Evolutionary conservation across 2,888 invertebrate genomes (phyloP).

Genomic region (Nemurella pictetii): DNA sequence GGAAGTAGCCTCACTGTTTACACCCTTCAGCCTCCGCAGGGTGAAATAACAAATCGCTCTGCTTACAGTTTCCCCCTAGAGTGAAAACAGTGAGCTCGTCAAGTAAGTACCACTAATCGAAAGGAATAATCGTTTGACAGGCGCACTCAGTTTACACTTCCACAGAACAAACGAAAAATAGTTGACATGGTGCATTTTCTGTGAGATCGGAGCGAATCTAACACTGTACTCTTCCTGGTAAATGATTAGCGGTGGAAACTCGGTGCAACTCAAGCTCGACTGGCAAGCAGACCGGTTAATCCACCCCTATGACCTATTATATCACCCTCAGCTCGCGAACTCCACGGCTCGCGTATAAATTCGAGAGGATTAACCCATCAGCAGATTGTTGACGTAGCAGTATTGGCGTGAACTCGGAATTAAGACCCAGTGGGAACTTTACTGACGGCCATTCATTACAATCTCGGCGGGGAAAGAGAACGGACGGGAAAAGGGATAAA

Average conservation of each 20-base stretch:
- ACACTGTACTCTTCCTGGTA: neutral
- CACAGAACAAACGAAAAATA: neutral
- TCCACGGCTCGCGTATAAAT: neutral
- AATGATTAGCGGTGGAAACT: neutral
- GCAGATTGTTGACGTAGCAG: conserved; percentile 18
- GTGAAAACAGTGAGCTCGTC: neutral
- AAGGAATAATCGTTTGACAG: neutral
- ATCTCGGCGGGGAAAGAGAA: neutral
- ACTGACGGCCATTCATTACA: conserved; percentile 19
- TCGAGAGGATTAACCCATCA: conserved; percentile 19
- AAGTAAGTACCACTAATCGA: neutral
- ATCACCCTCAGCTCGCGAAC: neutral
- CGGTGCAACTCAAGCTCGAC: neutral
- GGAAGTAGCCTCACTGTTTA: neutral
- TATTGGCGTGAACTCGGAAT: conserved; percentile 23
- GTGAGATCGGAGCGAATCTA: neutral
- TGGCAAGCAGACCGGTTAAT: neutral
- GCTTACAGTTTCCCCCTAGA: neutral
- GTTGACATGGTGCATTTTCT: neutral
- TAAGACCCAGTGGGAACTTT: conserved; percentile 6
- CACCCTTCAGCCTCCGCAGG: neutral
- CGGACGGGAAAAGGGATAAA: neutral
- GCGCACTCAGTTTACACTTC: neutral
- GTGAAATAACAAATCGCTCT: neutral
- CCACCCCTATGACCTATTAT: conserved; percentile 22